Base-by-base conservation (phyloP, 2,888 invertebrate species). In the Agrotis puta region DNA sequence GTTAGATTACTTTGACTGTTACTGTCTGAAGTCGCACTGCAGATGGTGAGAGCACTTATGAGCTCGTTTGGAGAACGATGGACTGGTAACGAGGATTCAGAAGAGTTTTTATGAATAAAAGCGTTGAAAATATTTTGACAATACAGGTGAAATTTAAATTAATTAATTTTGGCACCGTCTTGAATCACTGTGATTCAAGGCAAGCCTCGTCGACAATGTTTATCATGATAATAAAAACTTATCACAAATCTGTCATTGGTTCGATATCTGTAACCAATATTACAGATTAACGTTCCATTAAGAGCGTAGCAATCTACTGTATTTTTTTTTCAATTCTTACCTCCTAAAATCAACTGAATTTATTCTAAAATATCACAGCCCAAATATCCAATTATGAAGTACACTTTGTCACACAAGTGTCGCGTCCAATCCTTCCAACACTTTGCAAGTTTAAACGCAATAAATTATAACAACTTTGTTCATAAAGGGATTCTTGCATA, bases 401-500 rank as follows among this genome's bases (percentile, higher is more conserved):
- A 70, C 71, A 81, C 58, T 66, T 66, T 50, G 59, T 68, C 56
- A 70, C 59, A 67, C 48, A 54, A 63, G 64, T 20, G 48, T 64
- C 73, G 24, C 70, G 56, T 51, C 63, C 69, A 84, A 79, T 72
- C 71, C 84, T 84, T 83, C 65, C 33, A 67, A 68, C 78, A 71
- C 73, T 86, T 85, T 68, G 72, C 77, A 76, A 82, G 75, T 78
- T 70, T 62, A 80, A 86, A 75, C 73, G 66, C 80, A 76, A 81
- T 86, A 85, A 86, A 84, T 85, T 81, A 86, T 75, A 76, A 61
- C 72, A 85, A 86, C 81, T 86, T 86, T 82, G 81, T 81, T 86
- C 82, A 85, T 84, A 85, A 85, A 85, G 81, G 77, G 74, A 82
- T 79, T 81, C 78, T 82, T 85, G 89, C 88, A 89, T 90, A 92